Conservation (phyloP, 2,888 invertebrate species). For the Eupeodes luniger region DNA sequence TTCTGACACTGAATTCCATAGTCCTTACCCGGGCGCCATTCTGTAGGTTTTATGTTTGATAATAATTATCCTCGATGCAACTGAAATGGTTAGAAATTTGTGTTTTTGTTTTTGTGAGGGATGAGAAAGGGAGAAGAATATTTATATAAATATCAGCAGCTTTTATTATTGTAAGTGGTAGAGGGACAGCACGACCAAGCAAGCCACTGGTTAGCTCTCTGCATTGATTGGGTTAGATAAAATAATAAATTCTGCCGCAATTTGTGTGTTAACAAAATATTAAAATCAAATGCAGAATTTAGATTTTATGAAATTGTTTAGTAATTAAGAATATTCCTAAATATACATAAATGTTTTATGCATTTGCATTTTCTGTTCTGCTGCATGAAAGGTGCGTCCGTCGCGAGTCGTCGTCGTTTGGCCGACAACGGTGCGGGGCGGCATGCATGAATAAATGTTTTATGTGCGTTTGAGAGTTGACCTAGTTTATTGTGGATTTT, state of each 20-base stretch:
- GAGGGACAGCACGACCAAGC: background rate
- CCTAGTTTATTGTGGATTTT: conserved; percentile 8
- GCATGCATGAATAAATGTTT: background rate
- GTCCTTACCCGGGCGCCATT: conserved; percentile 16
- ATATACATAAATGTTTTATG: conserved; percentile 13
- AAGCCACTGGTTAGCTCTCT: conserved; percentile 30
- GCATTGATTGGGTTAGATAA: conserved; percentile 72
- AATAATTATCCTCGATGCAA: conserved; percentile 42
- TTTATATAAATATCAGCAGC: conserved; percentile 12
- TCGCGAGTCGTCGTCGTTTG: no score
- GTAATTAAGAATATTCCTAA: conserved; percentile 41
- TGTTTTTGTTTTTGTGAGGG: background rate
- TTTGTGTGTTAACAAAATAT: conserved; percentile 70
- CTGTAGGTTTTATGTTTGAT: conserved; percentile 21
- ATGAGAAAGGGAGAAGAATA: background rate
- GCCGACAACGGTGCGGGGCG: no score
- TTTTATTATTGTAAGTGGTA: conserved; percentile 41
- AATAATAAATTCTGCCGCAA: conserved; percentile 74
- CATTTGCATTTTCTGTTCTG: background rate
- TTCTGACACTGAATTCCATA: background rate
- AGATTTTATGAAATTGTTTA: conserved; percentile 50
- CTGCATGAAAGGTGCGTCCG: background rate
- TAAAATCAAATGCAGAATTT: conserved; percentile 52
- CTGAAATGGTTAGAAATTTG: background rate
- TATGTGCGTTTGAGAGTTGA: conserved; percentile 1